A percentile compares a stretch with the other conserved stretches of the same genome.
Conservation (phyloP, 2,888 invertebrate genomes). For the Hirtodrosophila duncani region DNA sequence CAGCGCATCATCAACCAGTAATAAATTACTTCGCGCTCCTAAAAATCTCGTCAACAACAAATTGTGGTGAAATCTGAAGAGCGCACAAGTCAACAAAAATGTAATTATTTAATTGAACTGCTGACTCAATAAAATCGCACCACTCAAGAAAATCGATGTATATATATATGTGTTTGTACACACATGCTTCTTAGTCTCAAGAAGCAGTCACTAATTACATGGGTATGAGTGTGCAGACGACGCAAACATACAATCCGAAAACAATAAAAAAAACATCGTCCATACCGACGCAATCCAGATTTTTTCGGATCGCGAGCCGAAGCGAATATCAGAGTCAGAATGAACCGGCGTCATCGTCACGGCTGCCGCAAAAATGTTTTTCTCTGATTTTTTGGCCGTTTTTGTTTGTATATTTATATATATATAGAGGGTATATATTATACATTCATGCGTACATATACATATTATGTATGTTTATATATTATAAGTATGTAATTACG, state of each 20-base stretch:
- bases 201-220: slow-evolving; percentile 35
- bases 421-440: slow-evolving; percentile 16
- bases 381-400: background rate
- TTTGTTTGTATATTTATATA: slow-evolving; percentile 4
- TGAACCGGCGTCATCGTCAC: background rate
- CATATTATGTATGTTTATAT: background rate
- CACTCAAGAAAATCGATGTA: background rate
- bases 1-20: too few species aligned
- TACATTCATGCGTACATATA: background rate
- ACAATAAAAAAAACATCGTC: slow-evolving; percentile 29
- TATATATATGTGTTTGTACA: background rate
- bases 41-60: slow-evolving; percentile 8
- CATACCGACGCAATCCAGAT: slow-evolving; percentile 47
- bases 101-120: slow-evolving; percentile 12
- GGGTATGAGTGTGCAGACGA: slow-evolving; percentile 10
- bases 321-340: background rate
- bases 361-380: background rate
- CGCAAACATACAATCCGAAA: slow-evolving; percentile 25
- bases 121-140: slow-evolving; percentile 16
- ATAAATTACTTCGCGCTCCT: slow-evolving; percentile 25
- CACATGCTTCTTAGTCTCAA: slow-evolving; percentile 1
- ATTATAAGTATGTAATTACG: slow-evolving; percentile 2
- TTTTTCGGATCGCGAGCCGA: slow-evolving; percentile 31
- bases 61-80: slow-evolving; percentile 11
- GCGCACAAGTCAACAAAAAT: slow-evolving; percentile 15